A percentile compares a stretch with the other conserved stretches of the same genome.
These are phyloP conservation scores for Epizoanthus stellaris DNA, from an alignment of 92 coral and sea anemone species.

Conservation along the genomic window DNA sequence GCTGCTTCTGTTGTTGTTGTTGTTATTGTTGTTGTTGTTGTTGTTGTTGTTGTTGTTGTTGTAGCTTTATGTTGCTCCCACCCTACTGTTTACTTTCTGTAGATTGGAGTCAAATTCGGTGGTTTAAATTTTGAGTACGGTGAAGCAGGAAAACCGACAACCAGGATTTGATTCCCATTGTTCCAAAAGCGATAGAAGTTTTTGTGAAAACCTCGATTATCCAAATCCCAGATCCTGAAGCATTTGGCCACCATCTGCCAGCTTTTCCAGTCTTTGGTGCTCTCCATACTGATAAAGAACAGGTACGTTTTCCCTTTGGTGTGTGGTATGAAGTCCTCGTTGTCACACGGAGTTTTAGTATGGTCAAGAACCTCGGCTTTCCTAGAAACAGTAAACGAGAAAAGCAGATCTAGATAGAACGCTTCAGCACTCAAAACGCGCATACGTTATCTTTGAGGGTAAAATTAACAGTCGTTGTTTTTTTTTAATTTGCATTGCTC, in stretches of 20 bases:
- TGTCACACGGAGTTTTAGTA: constrained; percentile 23
- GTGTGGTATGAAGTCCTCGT: constrained; percentile 17
- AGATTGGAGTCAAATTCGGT: constrained; percentile 3
- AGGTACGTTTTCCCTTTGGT: constrained; percentile 16
- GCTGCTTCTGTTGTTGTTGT: too few relatives aligned
- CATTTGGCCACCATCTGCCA: constrained; percentile 14
- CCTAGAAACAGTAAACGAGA: neutral
- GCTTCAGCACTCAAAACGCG: too few relatives aligned
- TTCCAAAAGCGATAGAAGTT: constrained; percentile 29
- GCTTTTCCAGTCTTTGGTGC: constrained; percentile 13
- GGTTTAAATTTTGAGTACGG: constrained; percentile 19
- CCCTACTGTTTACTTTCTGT: too few relatives aligned
- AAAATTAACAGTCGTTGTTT: too few relatives aligned
- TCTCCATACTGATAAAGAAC: constrained; percentile 4
- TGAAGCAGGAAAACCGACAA: constrained; percentile 32
- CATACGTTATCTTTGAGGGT: too few relatives aligned
- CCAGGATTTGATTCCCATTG: constrained; percentile 19
- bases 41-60: too few relatives aligned
- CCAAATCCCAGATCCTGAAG: constrained; percentile 36
- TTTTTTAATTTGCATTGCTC: too few relatives aligned
- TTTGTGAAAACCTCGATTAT: constrained; percentile 31
- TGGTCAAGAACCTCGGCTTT: constrained; percentile 29
- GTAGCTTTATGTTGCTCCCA: too few relatives aligned
- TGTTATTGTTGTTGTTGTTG: too few relatives aligned
- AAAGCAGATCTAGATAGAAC: too few relatives aligned